Percentiles rank a stretch among this genome's conserved stretches.
These are phyloP conservation scores for Venusia cambrica DNA, from an alignment of 2,888 invertebrate genomes.

Conservation along the genomic window DNA sequence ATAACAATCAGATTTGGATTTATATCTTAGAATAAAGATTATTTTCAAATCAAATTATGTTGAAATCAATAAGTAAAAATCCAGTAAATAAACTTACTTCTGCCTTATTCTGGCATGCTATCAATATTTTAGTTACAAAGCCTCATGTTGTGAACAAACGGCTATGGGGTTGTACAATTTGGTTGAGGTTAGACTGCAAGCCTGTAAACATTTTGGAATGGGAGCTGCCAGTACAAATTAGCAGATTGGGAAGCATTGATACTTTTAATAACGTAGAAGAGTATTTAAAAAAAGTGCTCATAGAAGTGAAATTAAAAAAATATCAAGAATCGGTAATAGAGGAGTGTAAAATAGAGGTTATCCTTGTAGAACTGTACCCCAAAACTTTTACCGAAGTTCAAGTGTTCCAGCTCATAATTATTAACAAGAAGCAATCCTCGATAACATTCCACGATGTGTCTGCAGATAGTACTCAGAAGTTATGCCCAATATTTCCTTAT, in stretches of 20 bases:
- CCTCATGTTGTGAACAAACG: constrained; percentile 88
- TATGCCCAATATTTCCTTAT: constrained; percentile 76
- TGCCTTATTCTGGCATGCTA: constrained; percentile 82
- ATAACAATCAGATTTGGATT: too few relatives aligned
- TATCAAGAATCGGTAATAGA: too few relatives aligned
- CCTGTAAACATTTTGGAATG: constrained; percentile 22
- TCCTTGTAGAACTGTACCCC: constrained; percentile 59
- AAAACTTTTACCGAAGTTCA: constrained; percentile 52
- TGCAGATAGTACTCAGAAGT: constrained; percentile 48
- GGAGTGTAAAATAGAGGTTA: constrained; percentile 37
- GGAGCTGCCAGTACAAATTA: constrained; percentile 29
- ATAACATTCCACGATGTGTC: constrained; percentile 74
- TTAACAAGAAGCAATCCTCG: constrained; percentile 55
- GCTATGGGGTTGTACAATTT: constrained; percentile 78
- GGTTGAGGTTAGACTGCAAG: constrained; percentile 36
- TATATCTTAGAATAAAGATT: too few relatives aligned
- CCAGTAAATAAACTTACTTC: constrained; percentile 18
- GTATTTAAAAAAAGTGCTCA: constrained; percentile 21
- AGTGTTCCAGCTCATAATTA: constrained; percentile 56
- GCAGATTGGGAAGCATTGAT: constrained; percentile 27
- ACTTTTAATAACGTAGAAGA: constrained; percentile 31
- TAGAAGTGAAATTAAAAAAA: constrained; percentile 28
- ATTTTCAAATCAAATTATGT: constrained; percentile 7
- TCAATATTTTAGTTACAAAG: constrained; percentile 83
- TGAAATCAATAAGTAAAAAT: constrained; percentile 5